Base-by-base conservation (phyloP, 2,888 invertebrate species). In the Xestoiulus laeticollis region DNA sequence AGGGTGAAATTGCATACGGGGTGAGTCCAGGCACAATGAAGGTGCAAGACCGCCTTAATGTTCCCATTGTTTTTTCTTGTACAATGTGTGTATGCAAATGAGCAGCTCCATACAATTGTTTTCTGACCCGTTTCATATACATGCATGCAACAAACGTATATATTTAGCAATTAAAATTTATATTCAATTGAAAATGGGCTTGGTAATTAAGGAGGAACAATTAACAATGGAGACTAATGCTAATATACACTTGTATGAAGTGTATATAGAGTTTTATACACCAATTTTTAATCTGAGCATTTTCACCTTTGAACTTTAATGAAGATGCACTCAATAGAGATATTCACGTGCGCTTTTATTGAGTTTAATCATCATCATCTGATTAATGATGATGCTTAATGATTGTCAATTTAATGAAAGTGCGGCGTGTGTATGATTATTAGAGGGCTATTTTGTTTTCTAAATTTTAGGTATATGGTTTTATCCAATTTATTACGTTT, bases 161-260 rank as follows among this genome's bases (percentile, higher is more conserved):
- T 48, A 8, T 8, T 59, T 59, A 59, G 59, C 59, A 59, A 59
- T 59, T 59, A 59, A 59, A 1, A 59, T 59, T 59, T 19, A 59
- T n/a, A n/a, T 59, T 59, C 59, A 59, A 59, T 59, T 59, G 59
- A 59, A 59, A 59, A 59, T n/a, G 59, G 59, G 3, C 48, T 48
- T 48, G 2, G 10, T 48, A 59, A 59, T 59, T 59, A 59, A 59
- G n/a, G 59, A n/a, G n/a, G 59, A 19, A 59, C 59, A 59, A 59
- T 59, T 59, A 59, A 59, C 59, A 59, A 59, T 59, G 59, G 16
- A n/a, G n/a, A n/a, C n/a, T n/a, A n/a, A n/a, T n/a, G n/a, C n/a
- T n/a, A n/a, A n/a, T n/a, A n/a, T n/a, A n/a, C n/a, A n/a, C n/a
- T n/a, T n/a, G 10, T 48, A 48, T 48, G 4, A 48, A 12, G 14